Evolutionary conservation across 2,888 invertebrate genomes (phyloP).

Genomic region (Sipha maydis): DNA sequence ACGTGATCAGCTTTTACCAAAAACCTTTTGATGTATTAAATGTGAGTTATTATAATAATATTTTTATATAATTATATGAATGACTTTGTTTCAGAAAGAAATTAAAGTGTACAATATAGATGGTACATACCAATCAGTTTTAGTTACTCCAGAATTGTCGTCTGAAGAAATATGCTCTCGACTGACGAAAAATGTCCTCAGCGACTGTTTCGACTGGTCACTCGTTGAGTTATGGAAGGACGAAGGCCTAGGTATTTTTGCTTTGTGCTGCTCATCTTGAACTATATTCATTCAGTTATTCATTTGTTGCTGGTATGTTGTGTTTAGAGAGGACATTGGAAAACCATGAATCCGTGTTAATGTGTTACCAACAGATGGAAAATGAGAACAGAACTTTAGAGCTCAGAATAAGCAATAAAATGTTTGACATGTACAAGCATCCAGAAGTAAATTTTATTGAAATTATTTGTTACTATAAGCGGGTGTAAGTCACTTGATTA

Average conservation of each 20-base stretch:
- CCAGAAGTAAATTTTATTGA: constrained; percentile 38
- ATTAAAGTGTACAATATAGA: constrained; percentile 29
- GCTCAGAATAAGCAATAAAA: not conserved
- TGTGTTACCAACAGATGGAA: not conserved
- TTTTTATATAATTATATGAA: too few relatives aligned
- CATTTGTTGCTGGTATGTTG: not conserved
- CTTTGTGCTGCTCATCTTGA: not conserved
- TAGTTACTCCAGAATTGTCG: not conserved
- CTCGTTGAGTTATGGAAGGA: constrained; percentile 30
- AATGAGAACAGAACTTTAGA: not conserved
- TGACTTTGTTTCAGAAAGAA: not conserved
- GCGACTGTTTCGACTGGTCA: not conserved
- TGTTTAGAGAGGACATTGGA: constrained; percentile 43
- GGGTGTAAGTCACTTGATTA: not conserved
- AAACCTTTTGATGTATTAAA: not conserved
- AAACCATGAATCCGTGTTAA: constrained; percentile 23
- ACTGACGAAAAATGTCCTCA: not conserved
- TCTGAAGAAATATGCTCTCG: constrained; percentile 10
- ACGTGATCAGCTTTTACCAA: not conserved
- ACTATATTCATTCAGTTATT: not conserved
- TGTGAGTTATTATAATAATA: not conserved
- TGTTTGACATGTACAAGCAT: constrained; percentile 35
- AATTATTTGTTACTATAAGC: not conserved
- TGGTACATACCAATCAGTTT: not conserved
- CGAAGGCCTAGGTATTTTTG: constrained; percentile 19